Percentiles rank a stretch among this genome's conserved stretches.
phyloP scores from a whole-genome alignment of 2,797 vertebrate genomes.

The Natrix natrix region DNA sequence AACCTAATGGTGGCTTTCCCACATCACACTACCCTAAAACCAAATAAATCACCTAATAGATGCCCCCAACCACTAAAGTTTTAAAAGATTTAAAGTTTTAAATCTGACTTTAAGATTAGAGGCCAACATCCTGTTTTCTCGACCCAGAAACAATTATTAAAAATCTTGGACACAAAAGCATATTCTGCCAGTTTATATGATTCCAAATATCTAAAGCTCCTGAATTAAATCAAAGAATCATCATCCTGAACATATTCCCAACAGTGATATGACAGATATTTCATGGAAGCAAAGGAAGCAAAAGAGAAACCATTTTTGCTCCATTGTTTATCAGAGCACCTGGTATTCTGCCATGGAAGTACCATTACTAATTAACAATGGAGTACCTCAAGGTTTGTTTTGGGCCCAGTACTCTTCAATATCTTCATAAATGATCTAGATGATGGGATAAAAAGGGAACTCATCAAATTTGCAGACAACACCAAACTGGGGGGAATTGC shows the following conservation, averaged over 20 bases:
- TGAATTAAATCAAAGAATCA: neutral
- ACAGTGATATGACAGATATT: neutral
- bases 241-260: neutral
- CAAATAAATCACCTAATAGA: neutral
- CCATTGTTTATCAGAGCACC: neutral
- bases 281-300: neutral
- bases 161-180: neutral
- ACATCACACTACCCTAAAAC: neutral
- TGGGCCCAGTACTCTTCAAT: neutral
- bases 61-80: neutral
- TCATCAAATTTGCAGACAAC: neutral
- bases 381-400: neutral
- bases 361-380: neutral
- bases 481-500: neutral
- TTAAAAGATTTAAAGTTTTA: neutral
- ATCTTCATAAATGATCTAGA: neutral
- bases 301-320: neutral
- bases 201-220: neutral
- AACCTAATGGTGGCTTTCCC: neutral
- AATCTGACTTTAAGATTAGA: neutral
- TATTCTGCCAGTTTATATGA: neutral
- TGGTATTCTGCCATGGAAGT: neutral
- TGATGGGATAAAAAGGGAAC: neutral
- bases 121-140: neutral
- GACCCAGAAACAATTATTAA: neutral